Evolutionary conservation across 2,113 vertebrate genomes (phyloP).

Genomic region (Microcebus griseorufus): DNA sequence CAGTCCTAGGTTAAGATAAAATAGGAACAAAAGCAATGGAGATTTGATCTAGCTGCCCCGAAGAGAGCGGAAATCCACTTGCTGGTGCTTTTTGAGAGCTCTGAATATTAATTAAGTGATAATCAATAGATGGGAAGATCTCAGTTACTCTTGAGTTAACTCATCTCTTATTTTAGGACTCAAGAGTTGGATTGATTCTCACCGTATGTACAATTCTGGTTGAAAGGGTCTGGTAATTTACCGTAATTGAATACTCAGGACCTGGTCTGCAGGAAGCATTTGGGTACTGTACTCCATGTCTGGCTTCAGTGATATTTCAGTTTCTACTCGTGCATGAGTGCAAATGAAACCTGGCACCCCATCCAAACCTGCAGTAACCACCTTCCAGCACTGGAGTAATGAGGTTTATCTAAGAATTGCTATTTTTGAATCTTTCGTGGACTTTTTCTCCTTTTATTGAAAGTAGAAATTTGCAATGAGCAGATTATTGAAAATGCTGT

Average conservation of each 20-base stretch:
- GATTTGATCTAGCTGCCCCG: too few species aligned
- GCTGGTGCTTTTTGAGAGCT: background rate
- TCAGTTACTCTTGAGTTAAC: constrained; percentile 45
- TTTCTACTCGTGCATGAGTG: constrained; percentile 72
- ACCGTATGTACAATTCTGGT: constrained; percentile 88
- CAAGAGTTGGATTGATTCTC: constrained; percentile 87
- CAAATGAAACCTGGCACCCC: constrained; percentile 70
- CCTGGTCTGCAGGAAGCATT: constrained; percentile 77
- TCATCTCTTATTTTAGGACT: constrained; percentile 76
- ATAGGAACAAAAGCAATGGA: background rate
- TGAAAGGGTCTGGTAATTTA: constrained; percentile 87
- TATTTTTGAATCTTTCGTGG: constrained; percentile 80
- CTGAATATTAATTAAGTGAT: background rate
- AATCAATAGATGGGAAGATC: constrained; percentile 54
- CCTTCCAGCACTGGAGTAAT: constrained; percentile 63
- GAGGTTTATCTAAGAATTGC: constrained; percentile 86
- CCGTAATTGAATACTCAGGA: constrained; percentile 88
- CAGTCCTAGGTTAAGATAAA: background rate
- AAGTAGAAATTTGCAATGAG: background rate
- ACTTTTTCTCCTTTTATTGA: background rate
- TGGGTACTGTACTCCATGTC: constrained; percentile 53
- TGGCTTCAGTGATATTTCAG: constrained; percentile 58
- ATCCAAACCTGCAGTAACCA: constrained; percentile 51
- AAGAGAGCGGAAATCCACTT: background rate
- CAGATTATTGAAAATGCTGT: background rate